Conservation (phyloP, 1,140 invertebrate genomes). For the Mizuhopecten yessoensis region DNA sequence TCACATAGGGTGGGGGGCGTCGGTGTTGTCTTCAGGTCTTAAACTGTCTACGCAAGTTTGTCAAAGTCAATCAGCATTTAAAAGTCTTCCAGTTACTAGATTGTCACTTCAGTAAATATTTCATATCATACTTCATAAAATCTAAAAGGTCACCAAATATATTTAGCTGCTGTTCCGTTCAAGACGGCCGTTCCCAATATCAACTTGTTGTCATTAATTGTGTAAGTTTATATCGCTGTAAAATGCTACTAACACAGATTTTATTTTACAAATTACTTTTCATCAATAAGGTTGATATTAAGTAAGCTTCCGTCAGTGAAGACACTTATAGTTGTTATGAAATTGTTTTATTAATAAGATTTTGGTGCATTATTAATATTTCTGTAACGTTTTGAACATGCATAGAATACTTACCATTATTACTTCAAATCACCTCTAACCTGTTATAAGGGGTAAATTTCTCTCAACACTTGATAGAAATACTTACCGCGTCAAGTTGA, state of each 20-base stretch:
- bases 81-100: neutral
- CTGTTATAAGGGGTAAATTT: neutral
- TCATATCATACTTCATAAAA: neutral
- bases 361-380: neutral
- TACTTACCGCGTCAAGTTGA: too few species aligned
- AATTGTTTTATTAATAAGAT: neutral
- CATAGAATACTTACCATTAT: neutral
- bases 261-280: constrained; percentile 20
- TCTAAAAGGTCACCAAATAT: neutral
- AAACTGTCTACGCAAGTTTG: neutral
- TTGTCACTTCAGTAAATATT: neutral
- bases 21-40: neutral
- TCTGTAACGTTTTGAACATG: neutral
- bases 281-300: neutral
- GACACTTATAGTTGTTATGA: neutral
- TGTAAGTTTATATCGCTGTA: neutral
- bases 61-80: constrained; percentile 10
- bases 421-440: neutral
- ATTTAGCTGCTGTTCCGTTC: too few species aligned
- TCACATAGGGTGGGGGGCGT: too few species aligned
- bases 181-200: neutral
- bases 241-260: neutral
- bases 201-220: neutral
- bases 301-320: neutral
- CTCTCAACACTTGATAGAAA: neutral